phyloP scores from a whole-genome alignment of 92 coral and sea anemone genomes.

The Umimayanthus chanpuru region DNA sequence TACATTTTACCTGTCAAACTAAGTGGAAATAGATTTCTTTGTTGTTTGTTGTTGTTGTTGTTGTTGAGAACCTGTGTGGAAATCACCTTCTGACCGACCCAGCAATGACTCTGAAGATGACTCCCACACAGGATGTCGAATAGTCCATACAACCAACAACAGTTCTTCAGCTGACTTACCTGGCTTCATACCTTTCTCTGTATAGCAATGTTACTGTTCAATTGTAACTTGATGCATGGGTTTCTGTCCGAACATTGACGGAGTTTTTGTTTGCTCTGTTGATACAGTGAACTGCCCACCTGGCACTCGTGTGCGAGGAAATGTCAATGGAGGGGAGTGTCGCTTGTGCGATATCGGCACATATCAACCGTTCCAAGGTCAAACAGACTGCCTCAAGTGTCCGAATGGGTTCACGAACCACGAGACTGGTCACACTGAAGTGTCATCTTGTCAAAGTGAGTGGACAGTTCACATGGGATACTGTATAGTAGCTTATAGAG shows the following conservation, averaged over 20 bases:
- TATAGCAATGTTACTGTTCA: too few species aligned
- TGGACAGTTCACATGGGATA: neutral
- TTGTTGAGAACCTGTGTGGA: too few species aligned
- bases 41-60: too few species aligned
- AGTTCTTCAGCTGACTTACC: too few species aligned
- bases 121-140: too few species aligned
- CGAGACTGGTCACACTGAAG: slow-evolving; percentile 41
- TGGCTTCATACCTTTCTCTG: too few species aligned
- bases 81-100: too few species aligned
- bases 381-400: slow-evolving; percentile 51
- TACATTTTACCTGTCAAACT: too few species aligned
- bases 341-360: slow-evolving; percentile 56
- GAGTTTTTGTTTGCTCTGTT: slow-evolving; percentile 4
- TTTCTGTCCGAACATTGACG: neutral
- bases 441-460: slow-evolving; percentile 63
- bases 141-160: too few species aligned
- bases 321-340: slow-evolving; percentile 45
- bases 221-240: neutral
- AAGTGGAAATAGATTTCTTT: too few species aligned
- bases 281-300: slow-evolving; percentile 52
- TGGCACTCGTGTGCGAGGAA: slow-evolving; percentile 37
- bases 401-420: slow-evolving; percentile 61
- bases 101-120: too few species aligned
- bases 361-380: slow-evolving; percentile 66
- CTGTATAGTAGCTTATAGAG: neutral